Base-by-base conservation (phyloP, 1,140 invertebrate genomes). In the Formica selysi region DNA sequence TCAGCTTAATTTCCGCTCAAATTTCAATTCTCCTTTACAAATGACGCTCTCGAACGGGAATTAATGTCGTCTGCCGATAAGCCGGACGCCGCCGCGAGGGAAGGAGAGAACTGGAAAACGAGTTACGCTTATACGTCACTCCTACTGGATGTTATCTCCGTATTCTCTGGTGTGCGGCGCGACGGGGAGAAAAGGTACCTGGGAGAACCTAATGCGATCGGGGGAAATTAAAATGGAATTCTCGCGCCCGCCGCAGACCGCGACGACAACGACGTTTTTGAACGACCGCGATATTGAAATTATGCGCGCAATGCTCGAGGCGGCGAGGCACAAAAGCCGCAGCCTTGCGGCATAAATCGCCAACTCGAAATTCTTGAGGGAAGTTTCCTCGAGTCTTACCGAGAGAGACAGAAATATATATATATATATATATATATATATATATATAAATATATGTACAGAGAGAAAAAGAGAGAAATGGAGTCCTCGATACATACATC, bases 281-380 rank as follows among this genome's bases (percentile, higher is more conserved):
- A 83, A 61, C 13, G 67, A 54, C 38, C 48, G 32, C 73, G 87
- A 89, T 90, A 90, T 89, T 89, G 88, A 90, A 90, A 90, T 90
- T 89, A 89, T 90, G 88, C 87, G 76, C 88, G 85, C 88, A 79
- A 90, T 90, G 85, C 88, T 78, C 68, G 79, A 51, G 29, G 89
- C 87, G 89, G 87, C 87, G 59, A 54, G 70, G 87, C 57, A 89
- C 87, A 89, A 89, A 89, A 89, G 87, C 76, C 48, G 54, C 57
- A 61, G 32, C 48, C 26, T 19, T 68, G 54, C 13, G 38, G 68
- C 68, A 89, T 89, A 89, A 90, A 90, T 90, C 85, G 88, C 67
- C 57, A 41, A 76, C 74, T 85, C 74, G 85, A 90, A 90, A 90
- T 90, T 89, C 89, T 85, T 65, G 22, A 26, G 73, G 68, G 62